These are phyloP conservation scores for Volucella zonaria DNA, from an alignment of 2,888 invertebrate genomes.

Conservation along the genomic window DNA sequence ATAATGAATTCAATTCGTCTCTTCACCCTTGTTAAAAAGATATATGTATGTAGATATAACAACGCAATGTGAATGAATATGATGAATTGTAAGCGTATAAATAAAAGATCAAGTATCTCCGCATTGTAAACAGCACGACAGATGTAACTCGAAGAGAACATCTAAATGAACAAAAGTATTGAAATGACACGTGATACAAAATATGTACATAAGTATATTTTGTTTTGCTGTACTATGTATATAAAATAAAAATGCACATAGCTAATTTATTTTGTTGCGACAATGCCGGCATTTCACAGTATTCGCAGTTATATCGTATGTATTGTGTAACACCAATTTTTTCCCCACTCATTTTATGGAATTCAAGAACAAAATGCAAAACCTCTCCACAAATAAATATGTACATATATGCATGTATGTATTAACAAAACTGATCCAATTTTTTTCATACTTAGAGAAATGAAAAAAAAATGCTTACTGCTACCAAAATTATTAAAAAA, in stretches of 20 bases:
- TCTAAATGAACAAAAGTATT: conserved; percentile 29
- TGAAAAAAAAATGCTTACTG: conserved; percentile 35
- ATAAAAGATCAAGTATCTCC: conserved; percentile 37
- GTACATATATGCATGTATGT: background rate
- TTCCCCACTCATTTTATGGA: conserved; percentile 38
- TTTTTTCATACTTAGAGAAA: conserved; percentile 1
- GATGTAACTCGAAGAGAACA: conserved; percentile 32
- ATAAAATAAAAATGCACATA: conserved; percentile 44
- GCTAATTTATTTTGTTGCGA: conserved; percentile 21
- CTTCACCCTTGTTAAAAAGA: conserved; percentile 26
- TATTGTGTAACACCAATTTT: conserved; percentile 65
- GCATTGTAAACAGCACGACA: conserved; percentile 38
- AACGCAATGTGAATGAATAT: conserved; percentile 30
- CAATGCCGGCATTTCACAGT: conserved; percentile 53
- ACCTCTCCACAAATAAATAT: background rate
- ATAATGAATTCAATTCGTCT: conserved; percentile 33
- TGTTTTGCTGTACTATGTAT: conserved; percentile 15
- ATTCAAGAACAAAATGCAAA: conserved; percentile 4
- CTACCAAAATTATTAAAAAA: conserved; percentile 59
- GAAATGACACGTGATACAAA: conserved; percentile 56
- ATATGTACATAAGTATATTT: conserved; percentile 15
- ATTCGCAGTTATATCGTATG: conserved; percentile 14
- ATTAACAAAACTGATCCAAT: background rate
- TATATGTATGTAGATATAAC: background rate
- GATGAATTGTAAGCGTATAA: conserved; percentile 40